Percentiles rank a stretch among this genome's conserved stretches.
phyloP scores from a whole-genome alignment of 2,888 invertebrate species.

The Eupeodes latifasciatus region DNA sequence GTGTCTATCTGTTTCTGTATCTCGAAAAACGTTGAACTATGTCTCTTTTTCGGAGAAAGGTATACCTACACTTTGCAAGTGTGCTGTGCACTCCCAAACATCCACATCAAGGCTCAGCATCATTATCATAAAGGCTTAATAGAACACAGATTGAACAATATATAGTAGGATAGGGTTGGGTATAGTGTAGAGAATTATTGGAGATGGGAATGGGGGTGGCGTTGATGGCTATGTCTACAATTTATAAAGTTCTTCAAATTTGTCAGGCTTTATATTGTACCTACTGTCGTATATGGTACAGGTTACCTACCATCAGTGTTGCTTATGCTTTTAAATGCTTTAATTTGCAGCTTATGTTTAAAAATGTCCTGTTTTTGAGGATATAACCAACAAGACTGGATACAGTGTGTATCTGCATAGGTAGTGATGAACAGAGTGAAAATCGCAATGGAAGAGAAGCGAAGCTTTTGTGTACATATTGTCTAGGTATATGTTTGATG shows the following conservation, averaged over 20 bases:
- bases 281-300: neutral
- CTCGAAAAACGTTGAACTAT: slow-evolving; percentile 44
- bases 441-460: neutral
- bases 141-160: slow-evolving; percentile 12
- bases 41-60: slow-evolving; percentile 11
- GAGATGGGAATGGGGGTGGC: neutral
- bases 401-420: no score
- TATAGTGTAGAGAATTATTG: neutral
- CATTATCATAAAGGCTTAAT: slow-evolving; percentile 60
- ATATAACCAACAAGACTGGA: slow-evolving; percentile 2
- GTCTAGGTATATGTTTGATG: neutral
- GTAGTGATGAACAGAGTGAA: neutral
- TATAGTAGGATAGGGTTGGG: neutral
- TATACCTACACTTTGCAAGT: no score
- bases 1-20: neutral
- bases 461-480: slow-evolving; percentile 11
- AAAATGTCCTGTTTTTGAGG: slow-evolving; percentile 18
- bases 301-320: neutral
- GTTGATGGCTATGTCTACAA: slow-evolving; percentile 12
- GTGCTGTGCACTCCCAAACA: slow-evolving; percentile 12
- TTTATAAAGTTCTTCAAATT: slow-evolving; percentile 36
- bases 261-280: slow-evolving; percentile 14
- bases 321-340: slow-evolving; percentile 53
- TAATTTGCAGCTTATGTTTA: slow-evolving; percentile 44
- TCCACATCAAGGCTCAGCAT: slow-evolving; percentile 12